Evolutionary conservation across 2,888 invertebrate species (phyloP), one percentile per base, ranked within the genome.

Genomic region (Pimpla rufipes): DNA sequence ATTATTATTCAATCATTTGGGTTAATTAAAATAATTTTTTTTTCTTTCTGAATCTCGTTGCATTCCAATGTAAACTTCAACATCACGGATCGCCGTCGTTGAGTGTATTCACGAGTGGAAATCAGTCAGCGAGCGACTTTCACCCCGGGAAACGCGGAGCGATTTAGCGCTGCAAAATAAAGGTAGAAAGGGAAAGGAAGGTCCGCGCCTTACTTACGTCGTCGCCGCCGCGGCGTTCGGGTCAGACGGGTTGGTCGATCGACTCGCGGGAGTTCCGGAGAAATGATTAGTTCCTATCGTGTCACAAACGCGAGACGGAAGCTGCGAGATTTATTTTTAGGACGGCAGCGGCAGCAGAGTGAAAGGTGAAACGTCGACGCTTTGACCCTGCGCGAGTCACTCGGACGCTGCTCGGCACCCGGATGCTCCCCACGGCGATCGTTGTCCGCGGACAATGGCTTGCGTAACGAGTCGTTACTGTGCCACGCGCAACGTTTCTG

Each of bases 141-240:
- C 83, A 79, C 83, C 66, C 59, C 50, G 75, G 52, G 59, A 79
- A 79, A 71, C 50, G 79, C 57, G 45, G 67, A 76, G 68, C 29
- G 42, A 71, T 79, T 83, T 71, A 40, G 83, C 75, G 59, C 50
- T 52, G 68, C n/a, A 79, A 83, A 79, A 83, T 76, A 77, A 73
- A 79, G 18, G 55, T 76, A 71, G 79, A 83, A 79, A 83, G 83
- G 71, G 71, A 83, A 79, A 75, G 67, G 79, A 71, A 55, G 71
- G 37, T 75, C 62, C 47, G 70, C 68, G n/a, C n/a, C n/a, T n/a
- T n/a, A n/a, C 35, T 35, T 52, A 8, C n/a, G 37, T 5, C 5
- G 18, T 47, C 18, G n/a, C n/a, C n/a, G n/a, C n/a, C n/a, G n/a
- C n/a, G n/a, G n/a, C n/a, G 47, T 62, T 35, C 55, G 21, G 67